Percentiles rank a stretch among this genome's conserved stretches.
Conservation (phyloP, 1,140 invertebrate species). For the Drosophila pachea region DNA sequence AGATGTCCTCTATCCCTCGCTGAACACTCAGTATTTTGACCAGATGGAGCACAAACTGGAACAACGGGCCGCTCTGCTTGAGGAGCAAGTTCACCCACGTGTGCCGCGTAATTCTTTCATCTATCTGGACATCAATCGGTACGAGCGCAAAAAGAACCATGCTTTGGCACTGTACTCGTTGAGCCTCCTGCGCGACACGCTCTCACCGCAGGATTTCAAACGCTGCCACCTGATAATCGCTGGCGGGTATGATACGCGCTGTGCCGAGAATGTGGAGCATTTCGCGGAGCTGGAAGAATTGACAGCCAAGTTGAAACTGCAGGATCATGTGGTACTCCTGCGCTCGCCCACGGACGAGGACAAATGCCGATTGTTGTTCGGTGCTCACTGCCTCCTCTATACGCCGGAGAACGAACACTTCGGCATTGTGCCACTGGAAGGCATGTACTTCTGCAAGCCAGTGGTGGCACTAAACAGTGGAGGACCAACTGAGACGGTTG, state of each 20-base stretch:
- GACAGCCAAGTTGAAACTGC: slow-evolving; percentile 82
- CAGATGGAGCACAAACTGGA: slow-evolving; percentile 74
- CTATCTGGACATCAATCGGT: slow-evolving; percentile 97
- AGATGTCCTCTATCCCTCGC: slow-evolving; percentile 95
- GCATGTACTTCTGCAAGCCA: slow-evolving; percentile 95
- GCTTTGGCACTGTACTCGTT: slow-evolving; percentile 90
- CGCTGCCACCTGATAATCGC: slow-evolving; percentile 93
- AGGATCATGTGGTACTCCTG: slow-evolving; percentile 89
- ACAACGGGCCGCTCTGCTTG: slow-evolving; percentile 57
- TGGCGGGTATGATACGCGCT: slow-evolving; percentile 96
- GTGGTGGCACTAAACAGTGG: slow-evolving; percentile 97
- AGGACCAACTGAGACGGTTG: slow-evolving; percentile 96
- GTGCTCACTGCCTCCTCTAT: slow-evolving; percentile 91
- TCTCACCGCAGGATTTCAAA: slow-evolving; percentile 81
- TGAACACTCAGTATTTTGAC: slow-evolving; percentile 90
- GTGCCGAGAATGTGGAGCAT: slow-evolving; percentile 94
- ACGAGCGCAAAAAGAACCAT: slow-evolving; percentile 98
- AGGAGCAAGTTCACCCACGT: slow-evolving; percentile 53
- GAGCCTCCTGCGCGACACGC: slow-evolving; percentile 82
- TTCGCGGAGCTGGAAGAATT: slow-evolving; percentile 85
- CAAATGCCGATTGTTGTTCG: slow-evolving; percentile 89
- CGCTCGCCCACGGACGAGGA: slow-evolving; percentile 91
- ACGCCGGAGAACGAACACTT: slow-evolving; percentile 99
- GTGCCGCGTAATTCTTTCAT: slow-evolving; percentile 82
- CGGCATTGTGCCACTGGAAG: slow-evolving; percentile 99